Conservation (phyloP, 2,113 vertebrate genomes). For the Chionomys nivalis region DNA sequence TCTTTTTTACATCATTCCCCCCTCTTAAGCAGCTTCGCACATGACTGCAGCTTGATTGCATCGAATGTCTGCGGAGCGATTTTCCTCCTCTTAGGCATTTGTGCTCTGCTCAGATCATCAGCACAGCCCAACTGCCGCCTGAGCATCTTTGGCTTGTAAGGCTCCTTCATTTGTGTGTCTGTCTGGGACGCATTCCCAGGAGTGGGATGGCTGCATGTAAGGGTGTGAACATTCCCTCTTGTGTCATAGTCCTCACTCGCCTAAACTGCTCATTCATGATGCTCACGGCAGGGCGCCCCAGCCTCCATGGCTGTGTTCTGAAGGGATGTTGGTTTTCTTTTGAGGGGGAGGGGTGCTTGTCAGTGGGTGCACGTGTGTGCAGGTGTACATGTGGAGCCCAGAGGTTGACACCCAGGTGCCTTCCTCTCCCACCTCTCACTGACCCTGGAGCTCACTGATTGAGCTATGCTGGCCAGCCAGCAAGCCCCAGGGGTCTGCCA, state of each 20-base stretch:
- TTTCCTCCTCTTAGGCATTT: not conserved
- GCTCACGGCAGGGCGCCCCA: not conserved
- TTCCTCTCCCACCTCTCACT: not conserved
- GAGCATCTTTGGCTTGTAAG: not conserved
- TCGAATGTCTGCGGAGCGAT: not conserved
- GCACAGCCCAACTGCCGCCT: not conserved
- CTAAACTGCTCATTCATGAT: not conserved
- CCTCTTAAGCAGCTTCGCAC: not conserved
- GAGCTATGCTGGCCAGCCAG: not conserved
- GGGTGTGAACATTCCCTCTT: not conserved
- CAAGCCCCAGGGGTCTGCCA: not conserved
- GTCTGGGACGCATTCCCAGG: not conserved
- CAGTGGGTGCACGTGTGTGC: too few relatives aligned
- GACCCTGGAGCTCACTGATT: not conserved
- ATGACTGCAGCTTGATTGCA: fast-evolving
- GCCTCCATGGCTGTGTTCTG: not conserved
- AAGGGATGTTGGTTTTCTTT: not conserved
- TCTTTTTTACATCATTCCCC: not conserved
- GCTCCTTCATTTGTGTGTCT: not conserved
- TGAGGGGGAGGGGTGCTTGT: too few relatives aligned
- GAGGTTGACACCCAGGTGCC: not conserved
- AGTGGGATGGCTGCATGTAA: not conserved
- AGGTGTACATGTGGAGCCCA: too few relatives aligned
- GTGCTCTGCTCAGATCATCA: not conserved
- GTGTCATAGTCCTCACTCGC: fast-evolving